Base-by-base conservation (phyloP, 2,888 invertebrate genomes). In the Xanthorhoe designata region DNA sequence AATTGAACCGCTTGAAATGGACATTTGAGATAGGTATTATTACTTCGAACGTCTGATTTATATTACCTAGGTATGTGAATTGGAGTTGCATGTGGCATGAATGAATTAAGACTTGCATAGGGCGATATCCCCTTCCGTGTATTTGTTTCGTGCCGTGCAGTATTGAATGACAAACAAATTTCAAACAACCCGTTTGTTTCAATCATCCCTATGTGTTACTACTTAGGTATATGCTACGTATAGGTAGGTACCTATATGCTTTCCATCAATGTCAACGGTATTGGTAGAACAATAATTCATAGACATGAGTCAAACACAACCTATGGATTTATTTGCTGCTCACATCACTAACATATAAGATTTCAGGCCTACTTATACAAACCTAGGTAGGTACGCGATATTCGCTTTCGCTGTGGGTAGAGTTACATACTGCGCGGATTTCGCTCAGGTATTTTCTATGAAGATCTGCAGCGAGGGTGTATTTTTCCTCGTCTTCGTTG, bases 11-110 rank as follows among this genome's bases (percentile, higher is more conserved):
- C 7, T 57, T 52, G 17, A 61, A 53, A 64, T 51, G 13, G 52
- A 61, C 47, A 56, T 53, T 24, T 61, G 53, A 61, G 17, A 45
- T 58, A 58, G n/a, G n/a, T n/a, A 61, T 47, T 65, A 65, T 65
- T 38, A 57, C 42, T 42, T 51, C 4, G 24, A 54, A 49, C 35
- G 15, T 10, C 24, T 51, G 19, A 38, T 54, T 17, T 13, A 45
- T 61, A 13, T n/a, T n/a, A n/a, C n/a, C n/a, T n/a, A n/a, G n/a
- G 38, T 52, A 42, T 60, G 52, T 45, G 52, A 52, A 45, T 18
- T 18, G n/a, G 52, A 52, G 56, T 63, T 57, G 57, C 63, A 62
- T 62, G 55, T 24, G 24, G 15, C 63, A 57, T 62, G 62, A 54
- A 32, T 55, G 51, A 63, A 56, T 55, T 19, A 61, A 56, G 56